A percentile compares a stretch with the other conserved stretches of the same genome.
Evolutionary conservation across 1,140 invertebrate species (phyloP).

Genomic region (Drosophila sechellia): DNA sequence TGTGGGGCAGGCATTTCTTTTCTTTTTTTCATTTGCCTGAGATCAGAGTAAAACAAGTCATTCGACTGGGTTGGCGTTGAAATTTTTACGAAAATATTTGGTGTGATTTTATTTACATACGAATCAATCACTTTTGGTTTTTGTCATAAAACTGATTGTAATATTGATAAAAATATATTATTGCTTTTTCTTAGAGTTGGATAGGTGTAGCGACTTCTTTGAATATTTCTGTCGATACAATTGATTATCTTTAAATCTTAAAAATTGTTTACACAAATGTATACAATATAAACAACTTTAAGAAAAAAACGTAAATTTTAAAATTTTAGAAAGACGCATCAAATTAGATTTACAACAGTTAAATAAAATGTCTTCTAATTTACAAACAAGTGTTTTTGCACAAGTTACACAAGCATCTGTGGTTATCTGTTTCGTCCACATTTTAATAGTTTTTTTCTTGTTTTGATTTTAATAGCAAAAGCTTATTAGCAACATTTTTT

Average conservation of each 20-base stretch:
- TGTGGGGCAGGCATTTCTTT: slow-evolving; percentile 12
- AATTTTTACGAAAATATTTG: slow-evolving; percentile 45
- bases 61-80: slow-evolving; percentile 25
- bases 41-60: slow-evolving; percentile 28
- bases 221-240: neutral
- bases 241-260: neutral
- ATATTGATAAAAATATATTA: slow-evolving; percentile 33
- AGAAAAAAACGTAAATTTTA: neutral
- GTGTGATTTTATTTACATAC: slow-evolving; percentile 31
- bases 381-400: slow-evolving; percentile 19
- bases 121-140: slow-evolving; percentile 27
- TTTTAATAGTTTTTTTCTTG: slow-evolving; percentile 5
- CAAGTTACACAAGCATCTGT: slow-evolving; percentile 15
- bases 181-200: slow-evolving; percentile 4
- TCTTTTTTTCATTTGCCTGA: slow-evolving; percentile 17
- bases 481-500: slow-evolving; percentile 14
- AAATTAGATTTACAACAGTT: slow-evolving; percentile 17
- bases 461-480: slow-evolving; percentile 13
- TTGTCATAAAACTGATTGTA: slow-evolving; percentile 15
- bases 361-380: slow-evolving; percentile 14
- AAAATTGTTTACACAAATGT: neutral
- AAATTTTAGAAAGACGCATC: neutral
- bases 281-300: neutral
- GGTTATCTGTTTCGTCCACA: neutral
- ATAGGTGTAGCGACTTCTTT: slow-evolving; percentile 10